Evolutionary conservation across 2,888 invertebrate genomes (phyloP).

Genomic region (Xestoiulus laeticollis): DNA sequence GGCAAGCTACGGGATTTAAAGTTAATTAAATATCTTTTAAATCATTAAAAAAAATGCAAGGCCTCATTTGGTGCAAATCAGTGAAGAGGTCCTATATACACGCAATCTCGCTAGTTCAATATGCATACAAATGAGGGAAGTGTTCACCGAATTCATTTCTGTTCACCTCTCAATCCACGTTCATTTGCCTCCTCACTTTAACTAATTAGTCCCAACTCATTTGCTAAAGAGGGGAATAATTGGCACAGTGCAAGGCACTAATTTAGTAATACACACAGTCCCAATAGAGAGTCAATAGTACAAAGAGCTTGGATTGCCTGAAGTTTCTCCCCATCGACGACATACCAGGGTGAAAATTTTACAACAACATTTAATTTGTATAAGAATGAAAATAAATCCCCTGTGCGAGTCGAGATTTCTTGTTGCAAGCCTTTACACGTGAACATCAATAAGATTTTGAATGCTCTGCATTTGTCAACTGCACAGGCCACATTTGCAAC

Average conservation of each 20-base stretch:
- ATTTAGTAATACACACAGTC: background rate
- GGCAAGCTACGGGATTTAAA: background rate
- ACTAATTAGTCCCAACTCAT: slow-evolving; percentile 12
- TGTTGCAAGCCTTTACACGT: background rate
- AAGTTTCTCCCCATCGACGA: background rate
- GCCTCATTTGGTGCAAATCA: slow-evolving; percentile 6
- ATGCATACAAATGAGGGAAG: slow-evolving; percentile 4
- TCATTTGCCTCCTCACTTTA: slow-evolving; percentile 1
- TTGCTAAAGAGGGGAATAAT: slow-evolving; percentile 20
- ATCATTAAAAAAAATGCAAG: slow-evolving; percentile 13
- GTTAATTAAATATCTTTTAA: slow-evolving; percentile 8
- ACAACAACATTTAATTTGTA: slow-evolving; percentile 3
- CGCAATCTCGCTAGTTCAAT: background rate
- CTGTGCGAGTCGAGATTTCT: background rate
- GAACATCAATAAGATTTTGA: background rate
- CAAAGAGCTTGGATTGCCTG: background rate
- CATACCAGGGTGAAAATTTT: background rate
- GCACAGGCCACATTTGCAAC: too few species aligned
- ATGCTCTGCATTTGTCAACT: background rate
- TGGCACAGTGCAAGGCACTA: slow-evolving; percentile 6
- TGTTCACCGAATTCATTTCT: background rate
- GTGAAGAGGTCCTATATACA: slow-evolving; percentile 16
- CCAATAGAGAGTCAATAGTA: slow-evolving; percentile 11
- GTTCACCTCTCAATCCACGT: slow-evolving; percentile 9
- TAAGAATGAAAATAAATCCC: background rate